phyloP scores from a whole-genome alignment of 2,888 invertebrate genomes.

The Tethea ocularis region DNA sequence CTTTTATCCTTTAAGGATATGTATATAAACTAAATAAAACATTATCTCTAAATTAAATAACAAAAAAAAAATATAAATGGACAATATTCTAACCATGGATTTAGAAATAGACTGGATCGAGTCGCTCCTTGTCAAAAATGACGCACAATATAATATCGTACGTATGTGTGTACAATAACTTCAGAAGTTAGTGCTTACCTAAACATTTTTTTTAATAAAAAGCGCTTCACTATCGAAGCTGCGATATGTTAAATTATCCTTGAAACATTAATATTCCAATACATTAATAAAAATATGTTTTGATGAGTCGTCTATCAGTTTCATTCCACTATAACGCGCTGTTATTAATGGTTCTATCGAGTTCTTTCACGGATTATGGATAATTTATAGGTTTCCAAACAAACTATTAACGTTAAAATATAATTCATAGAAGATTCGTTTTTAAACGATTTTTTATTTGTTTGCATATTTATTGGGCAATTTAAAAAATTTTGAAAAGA shows the following conservation, averaged over 20 bases:
- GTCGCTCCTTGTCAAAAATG: no score
- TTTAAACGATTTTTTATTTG: not conserved
- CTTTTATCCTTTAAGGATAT: no score
- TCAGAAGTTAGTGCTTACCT: no score
- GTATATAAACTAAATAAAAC: no score
- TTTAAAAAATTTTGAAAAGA: not conserved
- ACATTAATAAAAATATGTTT: not conserved
- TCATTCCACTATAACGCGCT: not conserved
- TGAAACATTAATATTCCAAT: conserved; percentile 10
- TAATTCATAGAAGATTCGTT: not conserved
- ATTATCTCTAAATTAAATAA: no score
- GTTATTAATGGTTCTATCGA: conserved; percentile 11
- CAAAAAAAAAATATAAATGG: no score
- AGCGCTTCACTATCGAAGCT: no score
- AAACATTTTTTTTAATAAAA: not conserved
- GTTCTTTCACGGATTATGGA: conserved; percentile 10
- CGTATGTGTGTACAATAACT: no score
- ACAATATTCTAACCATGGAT: no score
- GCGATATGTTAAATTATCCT: not conserved
- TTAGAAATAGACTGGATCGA: no score
- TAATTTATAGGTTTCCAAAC: not conserved
- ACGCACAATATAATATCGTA: no score
- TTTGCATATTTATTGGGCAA: not conserved
- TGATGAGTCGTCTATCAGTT: not conserved
- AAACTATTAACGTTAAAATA: not conserved